These are phyloP conservation scores for Leptopilina clavipes DNA, from an alignment of 1,140 invertebrate species.

Conservation along the genomic window DNA sequence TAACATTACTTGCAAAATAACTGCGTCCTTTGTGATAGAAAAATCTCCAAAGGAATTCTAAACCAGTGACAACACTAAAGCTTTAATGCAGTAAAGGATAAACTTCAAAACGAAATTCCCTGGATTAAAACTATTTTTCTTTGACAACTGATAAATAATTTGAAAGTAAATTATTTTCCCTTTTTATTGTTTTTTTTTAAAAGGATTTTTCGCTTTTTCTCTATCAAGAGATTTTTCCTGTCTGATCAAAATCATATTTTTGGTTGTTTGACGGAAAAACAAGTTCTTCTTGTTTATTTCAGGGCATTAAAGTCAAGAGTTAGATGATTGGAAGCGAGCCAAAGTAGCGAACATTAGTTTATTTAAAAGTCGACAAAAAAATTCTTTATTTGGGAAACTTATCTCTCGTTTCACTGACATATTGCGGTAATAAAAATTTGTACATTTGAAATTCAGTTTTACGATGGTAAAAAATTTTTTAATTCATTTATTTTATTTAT, in stretches of 20 bases:
- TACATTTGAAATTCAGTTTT: too few species aligned
- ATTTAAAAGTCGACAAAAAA: background rate
- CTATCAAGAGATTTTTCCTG: background rate
- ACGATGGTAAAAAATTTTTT: too few species aligned
- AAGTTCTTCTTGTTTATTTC: background rate
- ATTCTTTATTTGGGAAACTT: background rate
- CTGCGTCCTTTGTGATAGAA: too few species aligned
- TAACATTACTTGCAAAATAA: too few species aligned
- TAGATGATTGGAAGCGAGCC: background rate
- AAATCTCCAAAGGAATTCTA: too few species aligned
- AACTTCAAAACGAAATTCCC: too few species aligned
- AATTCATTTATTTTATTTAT: too few species aligned
- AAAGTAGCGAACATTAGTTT: background rate
- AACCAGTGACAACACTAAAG: too few species aligned
- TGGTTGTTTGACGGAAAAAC: background rate
- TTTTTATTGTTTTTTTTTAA: background rate
- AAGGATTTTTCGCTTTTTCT: background rate
- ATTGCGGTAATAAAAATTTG: background rate
- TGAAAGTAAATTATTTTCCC: background rate
- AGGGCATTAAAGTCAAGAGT: background rate
- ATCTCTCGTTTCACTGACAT: background rate
- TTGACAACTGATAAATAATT: too few species aligned
- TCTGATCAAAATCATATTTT: background rate
- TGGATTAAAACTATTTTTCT: too few species aligned
- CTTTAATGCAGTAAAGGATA: too few species aligned